A percentile compares a stretch with the other conserved stretches of the same genome.
Conservation (phyloP, 2,797 vertebrate species). For the Phalanger gymnotis region DNA sequence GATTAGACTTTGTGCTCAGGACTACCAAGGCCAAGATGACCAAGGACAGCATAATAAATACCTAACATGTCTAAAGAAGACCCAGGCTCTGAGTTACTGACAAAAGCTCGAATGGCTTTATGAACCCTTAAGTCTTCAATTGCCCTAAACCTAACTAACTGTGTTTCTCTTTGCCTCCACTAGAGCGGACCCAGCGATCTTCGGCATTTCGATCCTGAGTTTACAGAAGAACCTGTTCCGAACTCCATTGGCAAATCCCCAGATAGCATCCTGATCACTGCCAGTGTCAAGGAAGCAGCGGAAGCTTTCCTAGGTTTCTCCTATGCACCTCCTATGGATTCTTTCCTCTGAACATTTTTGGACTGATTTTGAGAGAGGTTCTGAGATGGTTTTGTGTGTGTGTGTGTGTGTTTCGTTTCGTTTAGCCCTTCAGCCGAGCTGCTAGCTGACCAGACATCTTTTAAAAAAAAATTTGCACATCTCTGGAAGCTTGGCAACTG, state of each 20-base stretch:
- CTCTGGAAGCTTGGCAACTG: conserved; percentile 92
- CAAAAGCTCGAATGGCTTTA: not conserved
- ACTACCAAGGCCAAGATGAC: not conserved
- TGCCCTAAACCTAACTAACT: not conserved
- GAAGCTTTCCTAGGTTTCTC: conserved; percentile 98
- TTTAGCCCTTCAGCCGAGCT: conserved; percentile 81
- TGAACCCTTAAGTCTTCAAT: not conserved
- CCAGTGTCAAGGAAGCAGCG: conserved; percentile 95
- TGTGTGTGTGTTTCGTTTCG: conserved; percentile 69
- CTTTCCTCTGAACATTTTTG: conserved; percentile 87
- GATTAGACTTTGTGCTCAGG: not conserved
- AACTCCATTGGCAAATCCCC: conserved; percentile 97
- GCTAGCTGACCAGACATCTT: conserved; percentile 82
- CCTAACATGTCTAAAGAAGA: not conserved
- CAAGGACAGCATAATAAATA: not conserved
- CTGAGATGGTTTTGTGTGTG: conserved; percentile 30
- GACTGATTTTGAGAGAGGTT: conserved; percentile 36
- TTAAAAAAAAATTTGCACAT: conserved; percentile 90
- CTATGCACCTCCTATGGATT: conserved; percentile 95
- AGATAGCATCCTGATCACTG: conserved; percentile 93
- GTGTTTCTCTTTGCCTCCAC: conserved; percentile 5
- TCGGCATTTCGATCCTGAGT: conserved; percentile 98
- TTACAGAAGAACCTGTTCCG: conserved; percentile 97
- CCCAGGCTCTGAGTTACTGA: not conserved
- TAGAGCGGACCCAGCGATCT: conserved; percentile 96